Conservation (phyloP, 2,113 vertebrate species). For the Silurus asotus region DNA sequence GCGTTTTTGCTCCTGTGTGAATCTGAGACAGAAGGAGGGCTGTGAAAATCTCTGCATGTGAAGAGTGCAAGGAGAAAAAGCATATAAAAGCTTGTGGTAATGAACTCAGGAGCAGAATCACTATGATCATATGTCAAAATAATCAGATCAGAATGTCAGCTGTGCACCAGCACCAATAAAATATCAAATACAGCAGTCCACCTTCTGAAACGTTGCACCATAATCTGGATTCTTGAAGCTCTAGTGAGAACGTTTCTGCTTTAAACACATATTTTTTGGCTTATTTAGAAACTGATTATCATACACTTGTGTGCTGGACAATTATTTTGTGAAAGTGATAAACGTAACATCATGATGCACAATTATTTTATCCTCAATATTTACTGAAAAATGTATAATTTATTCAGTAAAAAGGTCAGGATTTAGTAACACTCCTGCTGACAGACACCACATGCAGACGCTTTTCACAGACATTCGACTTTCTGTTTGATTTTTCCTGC, state of each 20-base stretch:
- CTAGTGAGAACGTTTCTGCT: not conserved
- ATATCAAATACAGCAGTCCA: not conserved
- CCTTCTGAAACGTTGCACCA: not conserved
- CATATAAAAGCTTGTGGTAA: slow-evolving; percentile 22
- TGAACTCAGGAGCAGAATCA: slow-evolving; percentile 11
- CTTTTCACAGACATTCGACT: not conserved
- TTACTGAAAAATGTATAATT: too few species aligned
- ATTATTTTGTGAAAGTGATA: not conserved
- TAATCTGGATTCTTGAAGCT: not conserved
- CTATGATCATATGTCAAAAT: slow-evolving; percentile 23
- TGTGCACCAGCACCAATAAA: not conserved
- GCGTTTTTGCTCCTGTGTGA: not conserved
- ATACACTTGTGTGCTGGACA: not conserved
- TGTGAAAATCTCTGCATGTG: slow-evolving; percentile 1
- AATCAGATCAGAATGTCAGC: slow-evolving; percentile 23
- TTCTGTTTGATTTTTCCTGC: not conserved
- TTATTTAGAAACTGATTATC: not conserved
- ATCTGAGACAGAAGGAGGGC: slow-evolving; percentile 9
- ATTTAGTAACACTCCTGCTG: too few species aligned
- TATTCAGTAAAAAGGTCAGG: not conserved
- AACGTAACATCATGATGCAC: not conserved
- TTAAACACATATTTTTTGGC: not conserved
- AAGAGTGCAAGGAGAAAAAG: slow-evolving; percentile 6
- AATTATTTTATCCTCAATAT: not conserved
- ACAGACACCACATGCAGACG: not conserved